Base-by-base conservation (phyloP, 2,888 invertebrate species). In the Didymodactylos carnosus region DNA sequence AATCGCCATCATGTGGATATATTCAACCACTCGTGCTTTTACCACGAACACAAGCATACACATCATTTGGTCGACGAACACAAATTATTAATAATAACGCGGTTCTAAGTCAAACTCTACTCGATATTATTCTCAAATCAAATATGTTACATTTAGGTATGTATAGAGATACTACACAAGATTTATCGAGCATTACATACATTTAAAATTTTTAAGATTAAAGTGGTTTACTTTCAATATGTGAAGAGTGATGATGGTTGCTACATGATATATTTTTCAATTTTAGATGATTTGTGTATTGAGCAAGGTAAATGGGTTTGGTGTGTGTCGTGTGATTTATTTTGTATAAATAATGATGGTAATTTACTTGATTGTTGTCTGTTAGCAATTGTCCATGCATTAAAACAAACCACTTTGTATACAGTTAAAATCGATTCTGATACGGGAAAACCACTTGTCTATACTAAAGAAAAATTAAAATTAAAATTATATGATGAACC, bases 301-400 rank as follows among this genome's bases (percentile, higher is more conserved):
- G 62, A 62, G 35, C 35, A 62, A 62, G 62, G 53, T 53, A 62
- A 62, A 62, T 62, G 62, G 62, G 62, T 62, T n/a, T 62, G 62
- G 62, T 35, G 62, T 62, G 29, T 62, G n/a, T 35, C 29, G 35
- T 19, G 29, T 35, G 62, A 62, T 62, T 62, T 62, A 35, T 35
- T 35, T 35, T 62, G 62, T 62, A 35, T 62, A 62, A 62, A 62
- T 35, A 62, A 62, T 19, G 62, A 62, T 62, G 62, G 62, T 4
- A 62, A 62, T n/a, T 19, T 62, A 35, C 35, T 62, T 62, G 62
- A 62, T 62, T n/a, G 62, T 35, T 62, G 62, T 62, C 35, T 62
- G 35, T 35, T 62, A 35, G 62, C 62, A 19, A 29, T 62, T 35
- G n/a, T 35, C n/a, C 10, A 35, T n/a, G 62, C 62, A 1, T 35